Evolutionary conservation across 1,140 invertebrate genomes (phyloP), one percentile per base, ranked within the genome.

Genomic region (Wasmannia auropunctata): DNA sequence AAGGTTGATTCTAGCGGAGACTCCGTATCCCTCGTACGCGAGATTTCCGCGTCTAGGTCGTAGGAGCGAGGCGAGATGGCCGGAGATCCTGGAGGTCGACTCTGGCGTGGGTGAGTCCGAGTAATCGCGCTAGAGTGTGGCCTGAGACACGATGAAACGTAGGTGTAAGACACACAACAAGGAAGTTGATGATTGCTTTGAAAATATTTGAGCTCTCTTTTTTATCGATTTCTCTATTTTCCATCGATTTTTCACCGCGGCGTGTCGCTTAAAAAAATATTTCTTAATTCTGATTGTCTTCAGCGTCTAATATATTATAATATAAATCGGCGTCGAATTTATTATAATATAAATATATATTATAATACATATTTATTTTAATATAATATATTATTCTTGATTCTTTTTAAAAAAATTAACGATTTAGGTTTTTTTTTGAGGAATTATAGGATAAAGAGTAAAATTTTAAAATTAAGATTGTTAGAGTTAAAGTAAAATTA

Each of bases 21-120:
- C 67, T 51, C 67, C 79, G 70, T 63, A 60, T 84, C 31, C 84
- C 51, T 83, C 43, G 65, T 28, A 69, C 34, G 58, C 81, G 76
- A 89, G 75, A 87, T 83, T 51, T 22, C 81, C 60, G n/a, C 63
- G 37, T 25, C 77, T 22, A 84, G 67, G 58, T 67, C 87, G 58
- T 72, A 81, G 56, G 43, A 65, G 62, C 51, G 60, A 91, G 63
- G 89, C 88, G 49, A 93, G 91, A 69, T 94, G 93, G 93, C 89
- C 92, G 56, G 87, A 92, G 58, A 88, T 94, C 67, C 86, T 94
- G 91, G 88, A 91, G 62, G 83, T 93, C 77, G 76, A 92, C 87
- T 93, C 93, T 63, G 89, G 88, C 65, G 92, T 93, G 92, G 94
- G 94, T 95, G 93, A 94, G 94, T 95, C 85, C 56, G 75, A 46